These are phyloP conservation scores for Caretta caretta DNA, from an alignment of 2,113 vertebrate species.

Conservation along the genomic window DNA sequence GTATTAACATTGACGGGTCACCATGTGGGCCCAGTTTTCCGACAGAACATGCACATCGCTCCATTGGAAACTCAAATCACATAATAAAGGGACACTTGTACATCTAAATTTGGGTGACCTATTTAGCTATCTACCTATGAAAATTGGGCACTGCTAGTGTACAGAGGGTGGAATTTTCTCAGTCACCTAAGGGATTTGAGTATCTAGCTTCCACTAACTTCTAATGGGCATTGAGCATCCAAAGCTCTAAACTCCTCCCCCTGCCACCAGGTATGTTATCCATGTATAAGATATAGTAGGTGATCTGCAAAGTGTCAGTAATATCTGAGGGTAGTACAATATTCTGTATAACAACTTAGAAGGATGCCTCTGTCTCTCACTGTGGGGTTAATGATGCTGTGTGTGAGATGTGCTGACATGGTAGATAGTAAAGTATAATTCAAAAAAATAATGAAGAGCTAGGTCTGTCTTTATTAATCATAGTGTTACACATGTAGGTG, in stretches of 20 bases:
- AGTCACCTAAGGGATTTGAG: not conserved
- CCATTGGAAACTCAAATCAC: not conserved
- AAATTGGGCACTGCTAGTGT: not conserved
- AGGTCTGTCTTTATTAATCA: not conserved
- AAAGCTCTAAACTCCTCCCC: fast-evolving
- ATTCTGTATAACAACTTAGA: not conserved
- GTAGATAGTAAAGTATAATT: not conserved
- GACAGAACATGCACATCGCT: fast-evolving
- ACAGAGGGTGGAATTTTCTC: not conserved
- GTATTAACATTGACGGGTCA: not conserved
- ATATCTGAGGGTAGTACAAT: fast-evolving
- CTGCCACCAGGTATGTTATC: fast-evolving
- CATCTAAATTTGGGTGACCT: not conserved
- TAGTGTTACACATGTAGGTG: constrained; percentile 25
- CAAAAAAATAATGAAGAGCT: constrained; percentile 38
- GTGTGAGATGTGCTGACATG: constrained; percentile 7
- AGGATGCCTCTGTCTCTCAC: not conserved
- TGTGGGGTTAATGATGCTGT: constrained; percentile 22
- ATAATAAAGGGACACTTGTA: not conserved
- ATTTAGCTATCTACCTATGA: not conserved
- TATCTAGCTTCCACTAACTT: not conserved
- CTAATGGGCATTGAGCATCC: not conserved
- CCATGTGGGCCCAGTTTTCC: fast-evolving
- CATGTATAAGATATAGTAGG: fast-evolving
- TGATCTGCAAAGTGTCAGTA: fast-evolving